Percentiles rank a stretch among this genome's conserved stretches.
phyloP scores from a whole-genome alignment of 2,888 invertebrate genomes.

The Plagiodera versicolora region DNA sequence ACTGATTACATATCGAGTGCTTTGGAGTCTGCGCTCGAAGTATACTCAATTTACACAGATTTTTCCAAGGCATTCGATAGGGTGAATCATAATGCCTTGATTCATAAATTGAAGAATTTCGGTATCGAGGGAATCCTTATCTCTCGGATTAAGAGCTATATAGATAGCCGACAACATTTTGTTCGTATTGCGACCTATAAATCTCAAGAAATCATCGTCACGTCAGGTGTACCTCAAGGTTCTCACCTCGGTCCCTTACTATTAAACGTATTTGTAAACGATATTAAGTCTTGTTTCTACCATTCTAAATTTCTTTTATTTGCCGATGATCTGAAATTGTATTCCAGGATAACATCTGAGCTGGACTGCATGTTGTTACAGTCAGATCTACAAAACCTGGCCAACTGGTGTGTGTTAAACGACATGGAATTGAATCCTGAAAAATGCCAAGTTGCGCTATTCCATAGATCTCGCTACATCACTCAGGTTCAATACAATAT shows the following conservation, averaged over 20 bases:
- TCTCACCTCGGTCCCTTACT: too few relatives aligned
- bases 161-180: background rate
- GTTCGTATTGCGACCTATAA: background rate
- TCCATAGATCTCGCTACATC: background rate
- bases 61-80: background rate
- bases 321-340: too few relatives aligned
- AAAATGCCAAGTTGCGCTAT: background rate
- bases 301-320: too few relatives aligned
- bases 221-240: too few relatives aligned
- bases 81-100: too few relatives aligned
- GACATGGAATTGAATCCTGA: background rate
- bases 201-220: background rate
- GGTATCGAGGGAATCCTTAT: conserved; percentile 5
- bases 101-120: too few relatives aligned
- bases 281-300: too few relatives aligned
- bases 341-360: too few relatives aligned
- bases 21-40: background rate
- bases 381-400: background rate
- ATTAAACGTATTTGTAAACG: too few relatives aligned
- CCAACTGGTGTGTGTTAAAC: background rate
- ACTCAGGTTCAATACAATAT: background rate
- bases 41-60: background rate
- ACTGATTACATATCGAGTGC: background rate
- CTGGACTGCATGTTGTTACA: too few relatives aligned
- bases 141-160: background rate